Evolutionary conservation across 2,113 vertebrate genomes (phyloP).

Genomic region (Scalopus aquaticus): DNA sequence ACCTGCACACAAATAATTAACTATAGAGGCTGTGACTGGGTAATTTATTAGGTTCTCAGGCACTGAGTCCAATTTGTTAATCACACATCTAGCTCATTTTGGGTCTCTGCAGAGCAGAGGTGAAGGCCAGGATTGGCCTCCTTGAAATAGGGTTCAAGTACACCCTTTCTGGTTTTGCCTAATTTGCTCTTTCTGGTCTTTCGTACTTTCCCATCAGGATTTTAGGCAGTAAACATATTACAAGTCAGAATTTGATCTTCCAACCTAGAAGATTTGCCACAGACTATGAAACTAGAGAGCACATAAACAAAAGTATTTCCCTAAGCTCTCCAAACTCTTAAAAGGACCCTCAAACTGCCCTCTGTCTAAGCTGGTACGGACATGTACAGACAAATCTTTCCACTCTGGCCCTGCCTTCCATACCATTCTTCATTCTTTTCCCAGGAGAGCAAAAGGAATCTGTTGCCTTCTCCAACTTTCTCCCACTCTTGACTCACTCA

Average conservation of each 20-base stretch:
- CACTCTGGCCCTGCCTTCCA: neutral
- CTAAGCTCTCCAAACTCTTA: neutral
- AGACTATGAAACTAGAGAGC: neutral
- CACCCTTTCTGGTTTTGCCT: neutral
- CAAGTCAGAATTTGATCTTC: constrained; percentile 14
- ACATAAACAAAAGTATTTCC: constrained; percentile 14
- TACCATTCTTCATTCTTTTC: neutral
- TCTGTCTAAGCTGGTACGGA: neutral
- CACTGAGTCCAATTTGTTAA: neutral
- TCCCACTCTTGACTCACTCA: neutral
- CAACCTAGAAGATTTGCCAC: neutral
- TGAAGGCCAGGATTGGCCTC: neutral
- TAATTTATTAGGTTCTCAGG: neutral
- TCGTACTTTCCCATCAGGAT: neutral
- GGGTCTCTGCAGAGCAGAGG: neutral
- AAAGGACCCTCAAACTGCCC: too few species aligned
- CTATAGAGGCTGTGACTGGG: neutral
- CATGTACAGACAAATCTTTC: neutral
- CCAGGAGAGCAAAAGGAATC: neutral
- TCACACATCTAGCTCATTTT: neutral
- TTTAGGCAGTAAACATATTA: constrained; percentile 22
- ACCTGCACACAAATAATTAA: neutral
- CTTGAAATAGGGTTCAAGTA: neutral
- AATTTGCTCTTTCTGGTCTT: constrained; percentile 1
- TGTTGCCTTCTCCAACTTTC: neutral